Percentiles rank a stretch among this genome's conserved stretches.
Conservation (phyloP, 2,888 invertebrate species). For the Limenitis arthemis region DNA sequence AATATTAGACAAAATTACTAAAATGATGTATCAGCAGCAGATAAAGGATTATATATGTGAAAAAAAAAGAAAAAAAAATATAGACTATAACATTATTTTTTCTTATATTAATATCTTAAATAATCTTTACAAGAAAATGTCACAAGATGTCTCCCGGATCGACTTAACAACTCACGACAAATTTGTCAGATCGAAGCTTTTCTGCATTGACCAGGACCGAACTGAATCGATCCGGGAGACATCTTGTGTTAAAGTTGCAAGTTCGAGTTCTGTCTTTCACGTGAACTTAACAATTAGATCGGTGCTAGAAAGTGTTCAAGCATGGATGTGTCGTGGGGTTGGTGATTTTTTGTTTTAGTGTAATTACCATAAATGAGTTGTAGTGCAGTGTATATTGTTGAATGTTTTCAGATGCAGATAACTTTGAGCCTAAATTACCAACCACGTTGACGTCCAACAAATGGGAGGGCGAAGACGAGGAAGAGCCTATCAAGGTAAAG, state of each 20-base stretch:
- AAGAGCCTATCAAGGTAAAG: constrained; percentile 86
- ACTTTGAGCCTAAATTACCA: constrained; percentile 77
- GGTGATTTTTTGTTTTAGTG: constrained; percentile 33
- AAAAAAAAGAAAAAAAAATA: too few relatives aligned
- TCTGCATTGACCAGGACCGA: constrained; percentile 61
- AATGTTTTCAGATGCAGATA: constrained; percentile 77
- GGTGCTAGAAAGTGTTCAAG: constrained; percentile 55
- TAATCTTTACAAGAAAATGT: too few relatives aligned
- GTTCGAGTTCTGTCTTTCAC: constrained; percentile 59
- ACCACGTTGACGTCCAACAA: constrained; percentile 76
- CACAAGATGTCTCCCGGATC: constrained; percentile 71
- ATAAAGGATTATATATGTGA: too few relatives aligned
- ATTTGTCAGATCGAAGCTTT: constrained; percentile 65
- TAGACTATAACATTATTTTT: too few relatives aligned
- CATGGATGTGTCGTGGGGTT: constrained; percentile 84
- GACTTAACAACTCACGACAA: constrained; percentile 61
- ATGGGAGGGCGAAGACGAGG: constrained; percentile 93
- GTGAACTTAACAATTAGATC: constrained; percentile 59
- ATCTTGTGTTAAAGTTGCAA: constrained; percentile 66
- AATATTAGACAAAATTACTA: too few relatives aligned
- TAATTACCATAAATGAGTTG: constrained; percentile 24
- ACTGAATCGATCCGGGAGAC: constrained; percentile 69
- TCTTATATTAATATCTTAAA: too few relatives aligned
- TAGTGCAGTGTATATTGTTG: constrained; percentile 34
- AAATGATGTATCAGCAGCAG: too few relatives aligned